phyloP scores from a whole-genome alignment of 1,140 invertebrate genomes.

The Panagrolaimus sp. region DNA sequence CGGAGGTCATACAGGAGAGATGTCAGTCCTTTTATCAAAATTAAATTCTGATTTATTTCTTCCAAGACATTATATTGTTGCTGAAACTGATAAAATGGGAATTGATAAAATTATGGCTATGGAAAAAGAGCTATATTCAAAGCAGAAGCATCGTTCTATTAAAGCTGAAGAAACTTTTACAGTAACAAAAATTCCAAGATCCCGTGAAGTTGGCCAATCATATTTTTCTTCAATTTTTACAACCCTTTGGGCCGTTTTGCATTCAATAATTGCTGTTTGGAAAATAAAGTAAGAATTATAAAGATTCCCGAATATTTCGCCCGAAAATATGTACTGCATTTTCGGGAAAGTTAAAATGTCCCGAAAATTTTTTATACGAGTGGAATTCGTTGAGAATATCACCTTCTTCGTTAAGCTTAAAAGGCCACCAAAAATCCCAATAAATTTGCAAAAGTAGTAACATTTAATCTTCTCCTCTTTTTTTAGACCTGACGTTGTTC shows the following conservation, averaged over 20 bases:
- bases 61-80: slow-evolving; percentile 69
- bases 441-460: no score
- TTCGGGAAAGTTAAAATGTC: no score
- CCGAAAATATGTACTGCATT: no score
- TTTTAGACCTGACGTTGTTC: slow-evolving; percentile 61
- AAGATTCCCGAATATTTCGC: no score
- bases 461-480: no score
- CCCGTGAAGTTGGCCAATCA: slow-evolving; percentile 79
- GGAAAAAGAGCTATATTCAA: slow-evolving; percentile 61
- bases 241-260: slow-evolving; percentile 71
- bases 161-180: background rate
- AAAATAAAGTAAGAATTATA: background rate
- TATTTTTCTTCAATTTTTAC: slow-evolving; percentile 74
- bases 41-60: slow-evolving; percentile 56
- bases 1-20: slow-evolving; percentile 81
- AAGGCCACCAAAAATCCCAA: no score
- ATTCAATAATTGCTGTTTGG: background rate
- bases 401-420: no score
- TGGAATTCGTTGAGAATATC: no score
- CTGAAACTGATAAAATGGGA: slow-evolving; percentile 74
- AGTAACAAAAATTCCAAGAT: slow-evolving; percentile 69
- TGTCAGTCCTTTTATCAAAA: slow-evolving; percentile 70
- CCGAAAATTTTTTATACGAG: no score
- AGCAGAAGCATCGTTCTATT: no score
- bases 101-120: slow-evolving; percentile 64